Percentiles rank a stretch among this genome's conserved stretches.
These are phyloP conservation scores for Chrysochloris asiatica DNA, from an alignment of 2,113 vertebrate genomes.

Conservation along the genomic window DNA sequence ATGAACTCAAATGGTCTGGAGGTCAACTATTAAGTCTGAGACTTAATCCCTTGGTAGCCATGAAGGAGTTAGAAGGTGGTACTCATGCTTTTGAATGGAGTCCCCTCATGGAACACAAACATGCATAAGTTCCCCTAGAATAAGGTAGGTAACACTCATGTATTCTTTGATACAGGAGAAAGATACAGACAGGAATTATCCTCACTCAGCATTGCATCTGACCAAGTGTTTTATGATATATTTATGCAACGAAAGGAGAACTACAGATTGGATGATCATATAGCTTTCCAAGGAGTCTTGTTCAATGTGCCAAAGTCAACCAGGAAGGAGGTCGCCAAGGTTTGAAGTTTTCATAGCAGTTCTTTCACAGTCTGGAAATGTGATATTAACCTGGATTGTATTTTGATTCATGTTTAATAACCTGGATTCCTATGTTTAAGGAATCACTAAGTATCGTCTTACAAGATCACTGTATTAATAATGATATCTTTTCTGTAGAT, in stretches of 20 bases:
- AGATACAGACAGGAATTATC: not conserved
- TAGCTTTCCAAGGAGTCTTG: not conserved
- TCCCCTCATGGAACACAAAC: not conserved
- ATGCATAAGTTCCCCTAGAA: not conserved
- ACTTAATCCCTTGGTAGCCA: not conserved
- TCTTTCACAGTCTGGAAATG: not conserved
- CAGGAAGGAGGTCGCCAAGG: not conserved
- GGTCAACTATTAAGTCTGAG: not conserved
- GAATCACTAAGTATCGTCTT: not conserved
- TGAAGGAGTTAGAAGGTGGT: not conserved
- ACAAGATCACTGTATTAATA: not conserved
- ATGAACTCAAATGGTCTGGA: not conserved
- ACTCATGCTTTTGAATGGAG: not conserved
- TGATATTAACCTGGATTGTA: not conserved
- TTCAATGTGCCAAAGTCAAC: not conserved
- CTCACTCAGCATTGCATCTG: not conserved
- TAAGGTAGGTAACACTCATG: not conserved
- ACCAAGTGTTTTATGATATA: not conserved
- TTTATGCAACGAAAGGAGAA: not conserved
- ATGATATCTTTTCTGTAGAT: not conserved
- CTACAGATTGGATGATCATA: not conserved
- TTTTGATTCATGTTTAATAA: no score
- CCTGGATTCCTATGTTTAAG: not conserved
- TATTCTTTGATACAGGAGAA: not conserved
- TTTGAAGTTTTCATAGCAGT: not conserved